Percentiles rank a stretch among this genome's conserved stretches.
Evolutionary conservation across 1,140 invertebrate genomes (phyloP).

Genomic region (Spodoptera frugiperda): DNA sequence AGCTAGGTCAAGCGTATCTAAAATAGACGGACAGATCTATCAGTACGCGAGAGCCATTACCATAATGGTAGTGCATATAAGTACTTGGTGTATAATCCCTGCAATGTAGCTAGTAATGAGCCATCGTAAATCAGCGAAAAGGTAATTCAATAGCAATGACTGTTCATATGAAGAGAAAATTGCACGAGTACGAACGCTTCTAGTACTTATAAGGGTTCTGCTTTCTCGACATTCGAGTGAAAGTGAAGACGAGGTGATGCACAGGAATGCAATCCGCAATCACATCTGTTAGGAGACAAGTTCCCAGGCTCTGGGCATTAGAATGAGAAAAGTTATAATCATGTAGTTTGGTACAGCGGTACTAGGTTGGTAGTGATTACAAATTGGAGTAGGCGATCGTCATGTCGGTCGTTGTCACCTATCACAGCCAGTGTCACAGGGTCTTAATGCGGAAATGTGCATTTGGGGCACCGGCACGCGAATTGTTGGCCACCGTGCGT

Average conservation of each 20-base stretch:
- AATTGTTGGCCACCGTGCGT: constrained; percentile 62
- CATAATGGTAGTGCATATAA: constrained; percentile 33
- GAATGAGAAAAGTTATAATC: background rate
- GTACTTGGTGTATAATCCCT: constrained; percentile 5
- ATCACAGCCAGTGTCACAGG: constrained; percentile 54
- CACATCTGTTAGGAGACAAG: constrained; percentile 7
- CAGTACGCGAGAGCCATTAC: constrained; percentile 26
- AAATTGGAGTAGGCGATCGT: constrained; percentile 13
- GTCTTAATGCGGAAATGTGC: constrained; percentile 69
- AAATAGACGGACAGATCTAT: constrained; percentile 45
- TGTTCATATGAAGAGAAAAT: constrained; percentile 48
- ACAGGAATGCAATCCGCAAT: constrained; percentile 56
- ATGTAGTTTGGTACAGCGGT: background rate
- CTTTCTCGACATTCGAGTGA: constrained; percentile 55
- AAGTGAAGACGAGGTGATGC: constrained; percentile 59
- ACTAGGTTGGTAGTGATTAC: constrained; percentile 1
- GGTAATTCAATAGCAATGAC: constrained; percentile 45
- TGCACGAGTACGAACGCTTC: constrained; percentile 5
- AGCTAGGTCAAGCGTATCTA: constrained; percentile 35
- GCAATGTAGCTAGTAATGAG: constrained; percentile 35
- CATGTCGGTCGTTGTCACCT: constrained; percentile 29
- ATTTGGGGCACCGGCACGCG: constrained; percentile 71
- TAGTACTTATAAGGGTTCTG: constrained; percentile 51
- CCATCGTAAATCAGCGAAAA: constrained; percentile 45
- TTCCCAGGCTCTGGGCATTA: background rate